A percentile compares a stretch with the other conserved stretches of the same genome.
phyloP scores from a whole-genome alignment of 2,888 invertebrate genomes.

The Chymomyza amoena region DNA sequence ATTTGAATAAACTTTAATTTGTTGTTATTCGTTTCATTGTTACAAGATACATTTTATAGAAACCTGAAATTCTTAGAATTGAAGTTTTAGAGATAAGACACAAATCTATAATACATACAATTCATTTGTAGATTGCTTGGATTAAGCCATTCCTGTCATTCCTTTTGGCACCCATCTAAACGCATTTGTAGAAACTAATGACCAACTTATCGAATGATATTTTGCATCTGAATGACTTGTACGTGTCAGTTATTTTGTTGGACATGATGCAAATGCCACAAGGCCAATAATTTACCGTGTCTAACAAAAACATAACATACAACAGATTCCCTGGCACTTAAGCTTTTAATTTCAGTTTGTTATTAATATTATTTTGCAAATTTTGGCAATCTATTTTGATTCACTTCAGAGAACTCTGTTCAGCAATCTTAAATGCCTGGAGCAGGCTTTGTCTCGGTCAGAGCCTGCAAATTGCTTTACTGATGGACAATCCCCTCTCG shows the following conservation, averaged over 20 bases:
- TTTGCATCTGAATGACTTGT: neutral
- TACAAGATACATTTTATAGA: no score
- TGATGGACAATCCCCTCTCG: neutral
- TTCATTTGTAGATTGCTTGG: no score
- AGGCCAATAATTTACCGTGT: neutral
- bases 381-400: neutral
- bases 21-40: no score
- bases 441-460: neutral
- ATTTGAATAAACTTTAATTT: no score
- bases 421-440: neutral
- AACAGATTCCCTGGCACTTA: neutral
- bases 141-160: no score
- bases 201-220: neutral
- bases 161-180: no score
- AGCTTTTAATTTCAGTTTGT: neutral
- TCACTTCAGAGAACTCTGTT: neutral
- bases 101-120: no score
- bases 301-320: neutral
- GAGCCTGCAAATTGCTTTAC: neutral
- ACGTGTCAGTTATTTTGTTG: neutral
- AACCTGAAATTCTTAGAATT: no score
- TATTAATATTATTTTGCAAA: neutral
- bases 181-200: neutral
- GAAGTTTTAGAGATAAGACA: no score
- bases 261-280: neutral